These are phyloP conservation scores for Alcedo quadribrachys DNA, from an alignment of 2,797 vertebrate genomes.

Conservation along the genomic window DNA sequence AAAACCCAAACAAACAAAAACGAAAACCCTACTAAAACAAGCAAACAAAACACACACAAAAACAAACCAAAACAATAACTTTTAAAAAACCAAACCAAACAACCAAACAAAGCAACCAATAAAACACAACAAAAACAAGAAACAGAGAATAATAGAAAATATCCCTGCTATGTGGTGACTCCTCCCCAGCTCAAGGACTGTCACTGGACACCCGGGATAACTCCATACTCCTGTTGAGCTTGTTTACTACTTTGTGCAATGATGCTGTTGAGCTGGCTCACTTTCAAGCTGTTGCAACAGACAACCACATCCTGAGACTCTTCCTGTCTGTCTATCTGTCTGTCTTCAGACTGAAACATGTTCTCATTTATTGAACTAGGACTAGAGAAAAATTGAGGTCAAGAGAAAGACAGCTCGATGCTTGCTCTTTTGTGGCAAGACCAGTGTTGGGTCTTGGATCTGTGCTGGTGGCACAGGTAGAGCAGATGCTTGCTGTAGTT, in stretches of 20 bases:
- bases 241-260: constrained; percentile 10
- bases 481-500: not conserved
- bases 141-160: not conserved
- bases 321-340: not conserved
- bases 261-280: not conserved
- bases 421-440: not conserved
- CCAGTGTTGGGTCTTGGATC: fast-evolving
- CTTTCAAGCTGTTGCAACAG: constrained; percentile 26
- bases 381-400: not conserved
- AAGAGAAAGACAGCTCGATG: not conserved
- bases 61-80: too few species aligned
- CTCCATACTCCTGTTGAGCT: not conserved
- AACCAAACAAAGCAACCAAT: too few species aligned
- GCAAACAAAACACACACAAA: fast-evolving
- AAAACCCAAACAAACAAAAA: fast-evolving
- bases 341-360: not conserved
- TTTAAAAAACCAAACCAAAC: too few species aligned
- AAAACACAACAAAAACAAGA: fast-evolving
- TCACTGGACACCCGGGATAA: not conserved
- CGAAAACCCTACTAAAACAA: too few species aligned
- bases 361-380: not conserved
- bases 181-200: not conserved
- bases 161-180: not conserved
- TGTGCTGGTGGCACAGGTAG: not conserved
- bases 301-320: constrained; percentile 1